Base-by-base conservation (phyloP, 2,888 invertebrate species). In the Eutolmus rufibarbis region DNA sequence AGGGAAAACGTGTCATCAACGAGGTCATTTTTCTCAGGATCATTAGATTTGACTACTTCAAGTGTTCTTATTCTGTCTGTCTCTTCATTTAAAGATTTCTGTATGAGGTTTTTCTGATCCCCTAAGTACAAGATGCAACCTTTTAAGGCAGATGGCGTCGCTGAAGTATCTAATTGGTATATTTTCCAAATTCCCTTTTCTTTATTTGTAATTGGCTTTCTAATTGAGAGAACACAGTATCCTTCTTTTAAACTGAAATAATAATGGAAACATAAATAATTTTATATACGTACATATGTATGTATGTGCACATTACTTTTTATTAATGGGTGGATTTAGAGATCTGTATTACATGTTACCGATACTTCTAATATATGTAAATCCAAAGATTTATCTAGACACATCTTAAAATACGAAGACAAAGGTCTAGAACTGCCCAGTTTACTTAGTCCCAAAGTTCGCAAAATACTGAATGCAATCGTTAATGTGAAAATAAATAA, bases 101-200 rank as follows among this genome's bases (percentile, higher is more conserved):
- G 16, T n/a, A 87, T 82, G 14, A 87, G 37, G n/a, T 51, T 9
- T 14, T 31, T 34, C 74, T 82, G 74, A 2, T 82, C 40, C 9
- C 81, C 87, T 28, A 82, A 5, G 23, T 79, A 81, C 8, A 87
- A 82, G 23, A 87, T 16, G 23, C 87, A 87, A 14, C 87, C 87
- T 23, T 34, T 74, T 37, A 23, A 16, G 28, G 28, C 23, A 37
- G 40, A 40, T 2, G 76, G 40, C 0, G 19, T 66, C 8, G 66
- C 9, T 66, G 66, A 66, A 5, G 19, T 78, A 19, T 43, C 78
- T 7, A 28, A 12, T 40, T 34, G 37, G 14, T 84, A 84, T 23
- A 84, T 46, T 84, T n/a, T 90, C 90, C 90, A 90, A 14, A 90
- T 88, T 7, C 90, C 90, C n/a, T 77, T 84, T 43, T 90, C 90